Conservation (phyloP, 1,140 invertebrate genomes). For the Micrasema minimum region DNA sequence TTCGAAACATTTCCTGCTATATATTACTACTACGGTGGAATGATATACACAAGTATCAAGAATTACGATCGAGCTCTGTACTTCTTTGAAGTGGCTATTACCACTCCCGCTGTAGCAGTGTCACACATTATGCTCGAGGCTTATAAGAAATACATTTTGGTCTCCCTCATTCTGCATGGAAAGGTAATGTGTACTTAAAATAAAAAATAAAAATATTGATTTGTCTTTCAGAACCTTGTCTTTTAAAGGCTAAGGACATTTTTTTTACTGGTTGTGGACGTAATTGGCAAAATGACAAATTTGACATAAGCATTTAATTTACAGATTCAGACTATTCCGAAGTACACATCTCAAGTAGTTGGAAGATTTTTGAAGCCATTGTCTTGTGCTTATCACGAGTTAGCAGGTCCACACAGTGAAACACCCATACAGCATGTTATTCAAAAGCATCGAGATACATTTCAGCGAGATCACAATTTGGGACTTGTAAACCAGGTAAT, state of each 20-base stretch:
- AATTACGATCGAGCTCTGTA: constrained; percentile 93
- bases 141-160: constrained; percentile 95
- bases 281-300: too few species aligned
- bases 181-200: constrained; percentile 73
- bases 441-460: constrained; percentile 83
- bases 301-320: constrained; percentile 51
- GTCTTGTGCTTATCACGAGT: constrained; percentile 90
- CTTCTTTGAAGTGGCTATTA: constrained; percentile 95
- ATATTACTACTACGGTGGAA: constrained; percentile 97
- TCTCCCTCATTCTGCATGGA: constrained; percentile 91
- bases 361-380: constrained; percentile 90
- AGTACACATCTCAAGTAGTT: constrained; percentile 92
- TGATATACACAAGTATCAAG: constrained; percentile 94
- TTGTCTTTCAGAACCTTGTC: too few species aligned
- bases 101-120: constrained; percentile 91
- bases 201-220: too few species aligned
- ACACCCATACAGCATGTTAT: constrained; percentile 78
- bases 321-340: constrained; percentile 81
- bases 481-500: constrained; percentile 81
- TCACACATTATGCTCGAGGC: constrained; percentile 97
- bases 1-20: constrained; percentile 91
- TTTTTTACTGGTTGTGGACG: too few species aligned
- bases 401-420: constrained; percentile 83
- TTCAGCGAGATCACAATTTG: constrained; percentile 86
- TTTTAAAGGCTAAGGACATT: too few species aligned